Percentiles rank a stretch among this genome's conserved stretches.
phyloP scores from a whole-genome alignment of 2,113 vertebrate species.

The Eulacestoma nigropectus region DNA sequence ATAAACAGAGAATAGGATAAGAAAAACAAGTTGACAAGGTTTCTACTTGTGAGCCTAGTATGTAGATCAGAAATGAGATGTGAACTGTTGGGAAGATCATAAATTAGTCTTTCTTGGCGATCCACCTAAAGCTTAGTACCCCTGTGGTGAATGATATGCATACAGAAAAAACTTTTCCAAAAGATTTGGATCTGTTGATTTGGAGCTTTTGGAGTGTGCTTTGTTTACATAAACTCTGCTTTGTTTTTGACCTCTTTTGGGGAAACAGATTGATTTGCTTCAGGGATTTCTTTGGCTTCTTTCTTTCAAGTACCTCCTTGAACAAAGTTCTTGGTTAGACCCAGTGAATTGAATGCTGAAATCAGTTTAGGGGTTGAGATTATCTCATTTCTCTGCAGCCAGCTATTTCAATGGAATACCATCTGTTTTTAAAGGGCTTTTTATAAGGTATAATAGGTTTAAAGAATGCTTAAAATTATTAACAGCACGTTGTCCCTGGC shows the following conservation, averaged over 20 bases:
- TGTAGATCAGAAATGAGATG: background rate
- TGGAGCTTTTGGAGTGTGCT: background rate
- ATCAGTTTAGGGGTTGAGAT: background rate
- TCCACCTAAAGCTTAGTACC: background rate
- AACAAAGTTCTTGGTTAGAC: background rate
- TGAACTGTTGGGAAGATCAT: background rate
- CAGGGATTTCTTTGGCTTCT: background rate
- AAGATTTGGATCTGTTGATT: background rate
- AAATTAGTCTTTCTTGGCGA: background rate
- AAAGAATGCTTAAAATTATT: background rate
- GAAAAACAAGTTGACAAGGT: background rate
- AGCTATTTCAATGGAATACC: background rate
- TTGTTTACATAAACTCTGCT: background rate
- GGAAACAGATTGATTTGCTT: background rate
- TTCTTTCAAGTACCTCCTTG: background rate
- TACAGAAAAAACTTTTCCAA: background rate
- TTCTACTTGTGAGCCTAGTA: background rate
- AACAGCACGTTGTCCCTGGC: background rate
- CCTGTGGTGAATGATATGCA: background rate
- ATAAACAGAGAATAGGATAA: background rate
- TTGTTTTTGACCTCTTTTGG: background rate
- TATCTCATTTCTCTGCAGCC: background rate
- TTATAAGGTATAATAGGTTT: background rate
- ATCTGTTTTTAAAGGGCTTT: background rate
- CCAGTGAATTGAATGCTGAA: background rate